Percentiles rank a stretch among this genome's conserved stretches.
These are phyloP conservation scores for Microdon myrmicae DNA, from an alignment of 2,888 invertebrate species.

Conservation along the genomic window DNA sequence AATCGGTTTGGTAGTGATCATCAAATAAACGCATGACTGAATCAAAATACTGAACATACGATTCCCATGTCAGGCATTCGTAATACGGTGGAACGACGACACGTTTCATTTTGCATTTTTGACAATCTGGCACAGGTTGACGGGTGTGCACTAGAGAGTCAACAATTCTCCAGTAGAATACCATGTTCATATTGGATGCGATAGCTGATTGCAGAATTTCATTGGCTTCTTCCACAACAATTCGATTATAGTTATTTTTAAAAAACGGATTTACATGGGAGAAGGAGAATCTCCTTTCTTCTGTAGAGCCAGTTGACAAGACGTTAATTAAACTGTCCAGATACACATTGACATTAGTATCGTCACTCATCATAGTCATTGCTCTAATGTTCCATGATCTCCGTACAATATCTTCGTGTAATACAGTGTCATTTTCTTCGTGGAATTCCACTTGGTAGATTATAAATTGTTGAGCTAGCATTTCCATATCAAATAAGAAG, in stretches of 20 bases:
- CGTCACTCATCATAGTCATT: constrained; percentile 53
- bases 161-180: constrained; percentile 19
- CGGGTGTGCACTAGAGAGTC: background rate
- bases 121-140: background rate
- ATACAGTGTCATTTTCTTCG: constrained; percentile 54
- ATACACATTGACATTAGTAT: constrained; percentile 55
- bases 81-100: constrained; percentile 7
- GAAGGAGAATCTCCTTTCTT: background rate
- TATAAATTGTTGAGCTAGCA: constrained; percentile 57
- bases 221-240: constrained; percentile 55
- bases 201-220: constrained; percentile 46
- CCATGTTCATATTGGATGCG: constrained; percentile 18
- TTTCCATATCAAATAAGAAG: constrained; percentile 60
- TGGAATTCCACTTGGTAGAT: constrained; percentile 56
- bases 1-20: constrained; percentile 46
- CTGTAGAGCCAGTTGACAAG: constrained; percentile 37
- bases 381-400: too few species aligned
- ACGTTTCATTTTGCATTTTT: background rate
- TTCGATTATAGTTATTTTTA: constrained; percentile 14
- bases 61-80: constrained; percentile 24
- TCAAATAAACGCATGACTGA: constrained; percentile 37
- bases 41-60: constrained; percentile 15
- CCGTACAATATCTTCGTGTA: too few species aligned
- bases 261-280: constrained; percentile 15
- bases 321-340: constrained; percentile 57